These are phyloP conservation scores for Gnatocerus cornutus DNA, from an alignment of 2,888 invertebrate genomes.

Conservation along the genomic window DNA sequence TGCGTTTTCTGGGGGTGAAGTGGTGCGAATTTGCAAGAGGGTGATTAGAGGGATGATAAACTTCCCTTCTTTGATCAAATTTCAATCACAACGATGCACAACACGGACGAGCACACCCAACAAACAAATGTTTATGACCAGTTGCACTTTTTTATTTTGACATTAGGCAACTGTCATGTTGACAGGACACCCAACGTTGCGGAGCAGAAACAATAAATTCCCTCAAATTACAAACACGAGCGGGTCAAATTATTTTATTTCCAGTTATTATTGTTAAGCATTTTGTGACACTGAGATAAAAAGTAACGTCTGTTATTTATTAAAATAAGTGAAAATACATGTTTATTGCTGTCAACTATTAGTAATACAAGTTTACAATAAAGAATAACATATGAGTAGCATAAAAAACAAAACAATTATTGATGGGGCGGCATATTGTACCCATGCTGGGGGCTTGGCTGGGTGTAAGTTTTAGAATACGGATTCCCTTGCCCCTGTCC, in stretches of 20 bases:
- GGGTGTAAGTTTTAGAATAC: constrained; percentile 67
- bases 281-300: not conserved
- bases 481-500: constrained; percentile 64
- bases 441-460: constrained; percentile 64
- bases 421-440: constrained; percentile 67
- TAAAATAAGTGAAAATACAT: constrained; percentile 44
- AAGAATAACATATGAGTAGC: constrained; percentile 20
- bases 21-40: no score
- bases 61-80: no score
- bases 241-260: no score
- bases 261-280: no score
- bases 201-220: no score
- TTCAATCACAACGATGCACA: no score
- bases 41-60: no score
- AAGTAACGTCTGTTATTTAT: constrained; percentile 27
- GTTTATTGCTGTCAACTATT: constrained; percentile 40
- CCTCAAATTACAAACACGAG: no score
- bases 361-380: constrained; percentile 10
- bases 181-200: no score
- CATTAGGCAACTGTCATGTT: not conserved
- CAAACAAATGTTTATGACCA: no score
- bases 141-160: not conserved
- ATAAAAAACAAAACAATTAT: constrained; percentile 45
- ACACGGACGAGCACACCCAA: no score
- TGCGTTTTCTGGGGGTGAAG: no score